A percentile compares a stretch with the other conserved stretches of the same genome.
Evolutionary conservation across 2,888 invertebrate genomes (phyloP).

Genomic region (Agapostemon virescens): DNA sequence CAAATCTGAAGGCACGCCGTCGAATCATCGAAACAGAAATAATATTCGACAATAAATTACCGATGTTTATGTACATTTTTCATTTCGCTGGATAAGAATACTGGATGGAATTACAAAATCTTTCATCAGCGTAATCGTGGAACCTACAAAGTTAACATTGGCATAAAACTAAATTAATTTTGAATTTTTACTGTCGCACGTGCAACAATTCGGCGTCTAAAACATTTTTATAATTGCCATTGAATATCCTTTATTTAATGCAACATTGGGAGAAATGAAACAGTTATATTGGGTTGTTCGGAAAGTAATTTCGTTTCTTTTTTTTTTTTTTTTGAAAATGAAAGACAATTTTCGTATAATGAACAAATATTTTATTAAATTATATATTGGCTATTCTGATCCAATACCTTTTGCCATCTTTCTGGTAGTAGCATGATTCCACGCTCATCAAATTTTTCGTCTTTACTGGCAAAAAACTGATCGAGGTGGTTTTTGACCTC

Average conservation of each 20-base stretch:
- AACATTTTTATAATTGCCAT: background rate
- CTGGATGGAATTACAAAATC: background rate
- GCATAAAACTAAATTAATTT: slow-evolving; percentile 1
- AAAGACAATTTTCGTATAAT: no score
- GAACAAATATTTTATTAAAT: no score
- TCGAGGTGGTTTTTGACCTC: no score
- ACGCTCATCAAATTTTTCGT: no score
- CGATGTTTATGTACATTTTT: no score
- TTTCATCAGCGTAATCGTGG: background rate
- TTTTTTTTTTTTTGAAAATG: no score
- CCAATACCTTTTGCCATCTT: no score
- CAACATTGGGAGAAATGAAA: background rate
- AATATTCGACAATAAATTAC: background rate
- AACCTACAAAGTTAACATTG: background rate
- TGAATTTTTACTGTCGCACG: background rate
- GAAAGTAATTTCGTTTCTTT: no score
- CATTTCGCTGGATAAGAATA: background rate
- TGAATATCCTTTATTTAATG: background rate
- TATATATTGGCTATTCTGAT: no score
- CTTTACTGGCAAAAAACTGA: no score
- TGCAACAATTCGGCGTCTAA: background rate
- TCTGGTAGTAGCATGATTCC: no score
- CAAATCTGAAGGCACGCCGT: background rate
- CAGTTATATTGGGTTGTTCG: no score
- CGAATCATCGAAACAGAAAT: background rate